A percentile compares a stretch with the other conserved stretches of the same genome.
phyloP scores from a whole-genome alignment of 2,797 vertebrate genomes.

The Uromys caudimaculatus region DNA sequence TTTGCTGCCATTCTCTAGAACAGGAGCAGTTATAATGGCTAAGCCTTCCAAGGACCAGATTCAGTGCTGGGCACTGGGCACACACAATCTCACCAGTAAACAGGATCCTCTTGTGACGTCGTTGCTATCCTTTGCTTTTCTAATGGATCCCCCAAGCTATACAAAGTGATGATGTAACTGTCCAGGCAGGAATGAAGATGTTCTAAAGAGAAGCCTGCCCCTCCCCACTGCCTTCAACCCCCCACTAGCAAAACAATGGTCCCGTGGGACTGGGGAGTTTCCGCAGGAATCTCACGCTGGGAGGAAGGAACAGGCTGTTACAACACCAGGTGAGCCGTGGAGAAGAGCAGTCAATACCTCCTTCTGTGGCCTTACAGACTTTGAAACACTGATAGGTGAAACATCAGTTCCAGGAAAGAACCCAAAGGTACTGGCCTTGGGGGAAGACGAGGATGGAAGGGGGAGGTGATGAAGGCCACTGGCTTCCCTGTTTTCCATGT shows the following conservation, averaged over 20 bases:
- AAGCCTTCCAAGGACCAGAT: not conserved
- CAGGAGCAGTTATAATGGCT: not conserved
- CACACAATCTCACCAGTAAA: not conserved
- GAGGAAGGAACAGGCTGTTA: not conserved
- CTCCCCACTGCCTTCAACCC: not conserved
- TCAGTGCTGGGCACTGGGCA: not conserved
- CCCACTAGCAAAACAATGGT: not conserved
- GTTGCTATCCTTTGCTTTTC: not conserved
- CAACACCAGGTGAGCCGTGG: not conserved
- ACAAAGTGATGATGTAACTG: not conserved
- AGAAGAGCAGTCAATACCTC: not conserved
- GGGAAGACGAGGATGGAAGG: fast-evolving
- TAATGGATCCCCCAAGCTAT: not conserved
- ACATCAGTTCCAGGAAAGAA: not conserved
- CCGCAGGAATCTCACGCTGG: not conserved
- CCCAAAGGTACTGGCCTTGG: not conserved
- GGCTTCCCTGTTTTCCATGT: not conserved
- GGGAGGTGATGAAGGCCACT: not conserved
- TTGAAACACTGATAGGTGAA: not conserved
- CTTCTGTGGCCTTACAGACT: not conserved
- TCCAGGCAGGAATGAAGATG: not conserved
- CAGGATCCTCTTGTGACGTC: not conserved
- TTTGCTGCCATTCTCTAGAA: not conserved
- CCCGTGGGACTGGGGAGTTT: not conserved
- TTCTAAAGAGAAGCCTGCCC: not conserved